Base-by-base conservation (phyloP, 1,140 invertebrate genomes). In the Cherax destructor region DNA sequence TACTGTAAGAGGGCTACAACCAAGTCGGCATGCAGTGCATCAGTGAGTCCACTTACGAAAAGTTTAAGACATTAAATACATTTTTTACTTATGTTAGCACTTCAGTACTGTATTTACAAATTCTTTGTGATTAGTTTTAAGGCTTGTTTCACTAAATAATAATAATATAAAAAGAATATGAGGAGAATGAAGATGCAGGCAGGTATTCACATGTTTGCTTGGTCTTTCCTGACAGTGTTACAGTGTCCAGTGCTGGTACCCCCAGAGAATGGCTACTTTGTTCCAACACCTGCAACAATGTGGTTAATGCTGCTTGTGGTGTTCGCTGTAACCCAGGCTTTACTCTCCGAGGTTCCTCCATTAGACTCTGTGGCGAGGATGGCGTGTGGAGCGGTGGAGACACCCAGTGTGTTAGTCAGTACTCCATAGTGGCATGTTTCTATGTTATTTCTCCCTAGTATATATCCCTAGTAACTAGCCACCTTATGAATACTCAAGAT, bases 261-360 rank as follows among this genome's bases (percentile, higher is more conserved):
- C 0, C 96, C 96, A 0, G 94, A 95, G 69, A 96, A 96, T 93
- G 97, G 96, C 6, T 96, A 96, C 94, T 96, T 97, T 93, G 96
- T 97, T 0, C 96, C 92, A 94, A 94, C 92, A 95, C 95, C 49
- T 97, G 97, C 94, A 95, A 94, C 79, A 96, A 96, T 92, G 96
- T 96, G 3, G 95, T 97, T 65, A 96, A 97, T 93, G 96, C 96
- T 56, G 96, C 96, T 0, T 97, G 97, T 94, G 96, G 96, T 2
- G 94, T 97, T 59, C 94, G 96, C 72, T 97, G 97, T 94, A 95
- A 95, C 87, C 95, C 96, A 41, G 96, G 97, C 0, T 97, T 96
- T 93, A 95, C 95, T 86, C 94, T 97, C 1, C 94, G 94, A 13
- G 97, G 97, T 0, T 96, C 95, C 87, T 96, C 96, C 94, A 95